Percentiles rank a stretch among this genome's conserved stretches.
Evolutionary conservation across 2,888 invertebrate species (phyloP).

Genomic region (Drosophila recens): DNA sequence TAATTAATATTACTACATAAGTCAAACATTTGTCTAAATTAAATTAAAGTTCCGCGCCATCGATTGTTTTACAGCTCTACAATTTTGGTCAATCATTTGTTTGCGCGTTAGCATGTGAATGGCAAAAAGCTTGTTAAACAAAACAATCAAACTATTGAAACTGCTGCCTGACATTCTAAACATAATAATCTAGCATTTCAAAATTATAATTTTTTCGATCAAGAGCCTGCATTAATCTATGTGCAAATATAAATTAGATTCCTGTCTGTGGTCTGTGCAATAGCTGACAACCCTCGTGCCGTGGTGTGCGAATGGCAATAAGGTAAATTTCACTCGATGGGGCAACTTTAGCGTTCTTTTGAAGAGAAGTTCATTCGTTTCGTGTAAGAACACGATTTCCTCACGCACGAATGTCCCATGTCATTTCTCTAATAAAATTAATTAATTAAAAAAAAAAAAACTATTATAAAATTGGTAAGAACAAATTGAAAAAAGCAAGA

Average conservation of each 20-base stretch:
- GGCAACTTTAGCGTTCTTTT: slow-evolving; percentile 34
- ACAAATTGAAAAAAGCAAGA: no score
- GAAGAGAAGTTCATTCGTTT: no score
- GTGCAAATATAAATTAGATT: slow-evolving; percentile 4
- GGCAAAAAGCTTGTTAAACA: neutral
- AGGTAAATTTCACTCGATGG: slow-evolving; percentile 31
- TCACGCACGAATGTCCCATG: no score
- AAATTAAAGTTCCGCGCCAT: no score
- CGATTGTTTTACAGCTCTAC: neutral
- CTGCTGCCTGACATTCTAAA: neutral
- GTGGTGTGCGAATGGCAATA: slow-evolving; percentile 24
- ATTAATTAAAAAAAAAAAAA: no score
- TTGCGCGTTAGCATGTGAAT: slow-evolving; percentile 30
- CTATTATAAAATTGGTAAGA: no score
- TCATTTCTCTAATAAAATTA: no score
- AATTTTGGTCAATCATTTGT: slow-evolving; percentile 22
- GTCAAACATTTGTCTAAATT: no score
- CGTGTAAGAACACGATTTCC: no score
- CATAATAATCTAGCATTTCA: slow-evolving; percentile 1
- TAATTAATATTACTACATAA: no score
- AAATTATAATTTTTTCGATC: slow-evolving; percentile 7
- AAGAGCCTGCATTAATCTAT: neutral
- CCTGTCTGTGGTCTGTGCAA: neutral
- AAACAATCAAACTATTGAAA: neutral
- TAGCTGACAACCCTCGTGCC: neutral